Conservation (phyloP, 1,140 invertebrate genomes). For the Octopus bimaculoides region DNA sequence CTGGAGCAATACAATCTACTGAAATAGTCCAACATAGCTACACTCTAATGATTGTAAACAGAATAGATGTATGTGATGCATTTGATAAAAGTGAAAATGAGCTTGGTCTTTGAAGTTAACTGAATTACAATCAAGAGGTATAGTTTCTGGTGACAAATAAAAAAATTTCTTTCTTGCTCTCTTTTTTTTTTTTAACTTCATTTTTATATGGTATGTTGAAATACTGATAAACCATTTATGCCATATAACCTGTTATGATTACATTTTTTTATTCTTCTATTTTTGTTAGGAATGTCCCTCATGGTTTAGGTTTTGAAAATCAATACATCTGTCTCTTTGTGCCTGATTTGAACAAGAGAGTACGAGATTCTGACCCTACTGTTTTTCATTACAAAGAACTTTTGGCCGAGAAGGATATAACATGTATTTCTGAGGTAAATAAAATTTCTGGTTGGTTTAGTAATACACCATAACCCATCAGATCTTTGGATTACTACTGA, state of each 20-base stretch:
- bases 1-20: too few species aligned
- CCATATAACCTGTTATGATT: background rate
- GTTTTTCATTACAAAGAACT: constrained; percentile 44
- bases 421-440: constrained; percentile 34
- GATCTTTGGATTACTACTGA: background rate
- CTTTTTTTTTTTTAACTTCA: background rate
- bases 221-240: background rate
- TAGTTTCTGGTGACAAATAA: background rate
- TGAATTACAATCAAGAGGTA: too few species aligned
- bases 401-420: constrained; percentile 35
- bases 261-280: constrained; percentile 11
- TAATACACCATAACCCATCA: background rate
- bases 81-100: too few species aligned
- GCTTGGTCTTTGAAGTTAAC: too few species aligned
- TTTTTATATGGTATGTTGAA: background rate
- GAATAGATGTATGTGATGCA: too few species aligned
- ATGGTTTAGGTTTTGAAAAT: constrained; percentile 22
- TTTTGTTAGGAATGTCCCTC: constrained; percentile 36
- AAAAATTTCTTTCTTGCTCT: background rate
- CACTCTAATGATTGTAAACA: too few species aligned
- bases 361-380: constrained; percentile 48
- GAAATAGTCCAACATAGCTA: too few species aligned
- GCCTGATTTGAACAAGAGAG: constrained; percentile 48
- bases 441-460: background rate
- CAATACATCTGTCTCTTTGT: constrained; percentile 53